Conservation (phyloP, 2,888 invertebrate genomes). For the Cantharis rustica region DNA sequence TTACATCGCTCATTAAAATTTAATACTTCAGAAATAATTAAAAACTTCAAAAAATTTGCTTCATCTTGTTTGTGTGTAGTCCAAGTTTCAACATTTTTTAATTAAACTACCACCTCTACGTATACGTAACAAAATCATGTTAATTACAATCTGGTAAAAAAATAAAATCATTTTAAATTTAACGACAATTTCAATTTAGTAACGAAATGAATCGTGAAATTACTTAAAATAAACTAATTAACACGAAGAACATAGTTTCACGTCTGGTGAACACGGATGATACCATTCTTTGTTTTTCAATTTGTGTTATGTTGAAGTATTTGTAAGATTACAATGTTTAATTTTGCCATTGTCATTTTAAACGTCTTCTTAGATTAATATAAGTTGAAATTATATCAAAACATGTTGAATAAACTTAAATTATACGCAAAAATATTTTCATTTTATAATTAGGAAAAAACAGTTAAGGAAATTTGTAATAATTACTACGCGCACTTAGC, state of each 20-base stretch:
- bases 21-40: background rate
- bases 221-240: background rate
- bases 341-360: background rate
- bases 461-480: background rate
- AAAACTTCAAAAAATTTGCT: background rate
- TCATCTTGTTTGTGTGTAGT: background rate
- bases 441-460: background rate
- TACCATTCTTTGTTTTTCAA: background rate
- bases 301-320: background rate
- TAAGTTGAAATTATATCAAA: background rate
- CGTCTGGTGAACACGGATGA: background rate
- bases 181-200: background rate
- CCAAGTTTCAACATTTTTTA: background rate
- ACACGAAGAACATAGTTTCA: background rate
- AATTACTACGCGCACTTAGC: background rate
- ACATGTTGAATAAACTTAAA: no score
- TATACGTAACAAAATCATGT: background rate
- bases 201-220: background rate
- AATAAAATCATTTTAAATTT: background rate
- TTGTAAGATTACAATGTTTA: background rate
- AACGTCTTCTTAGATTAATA: background rate
- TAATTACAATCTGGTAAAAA: background rate
- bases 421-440: background rate
- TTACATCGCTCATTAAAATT: background rate
- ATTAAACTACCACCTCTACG: background rate